Base-by-base conservation (phyloP, 2,113 vertebrate species). In the Gorilla gorilla region DNA sequence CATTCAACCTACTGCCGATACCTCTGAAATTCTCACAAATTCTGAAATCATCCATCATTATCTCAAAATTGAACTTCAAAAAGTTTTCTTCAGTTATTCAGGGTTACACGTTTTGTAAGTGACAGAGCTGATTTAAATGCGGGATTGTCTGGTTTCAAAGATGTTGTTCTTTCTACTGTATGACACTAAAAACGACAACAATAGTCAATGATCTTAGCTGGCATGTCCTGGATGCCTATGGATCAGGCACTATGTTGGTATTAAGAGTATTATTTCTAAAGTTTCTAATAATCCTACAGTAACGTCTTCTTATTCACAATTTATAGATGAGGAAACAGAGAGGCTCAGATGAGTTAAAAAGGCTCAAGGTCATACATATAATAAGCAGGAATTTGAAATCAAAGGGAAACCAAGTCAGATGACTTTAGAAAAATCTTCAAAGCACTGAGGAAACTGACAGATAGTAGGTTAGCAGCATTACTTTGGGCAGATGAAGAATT, bases 81-180 rank as follows among this genome's bases (percentile, higher is more conserved):
- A 82, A 59, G 6, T 72, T 78, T 73, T 70, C 40, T 59, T 66
- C 86, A 52, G 10, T 84, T 80, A 48, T 55, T 95, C 32, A 76
- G 18, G 5, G 32, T 89, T 76, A 70, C 16, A 50, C 6, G 6
- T 32, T 16, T 91, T 59, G 1, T 43, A 89, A 92, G 22, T 70
- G 48, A 64, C 20, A 57, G 20, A 43, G 13, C n/a, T 80, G 68
- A 68, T 43, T 96, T 92, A 84, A 90, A 83, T 57, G 50, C 38
- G 84, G n/a, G n/a, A 83, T 50, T 72, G 84, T 66, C 68, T 45
- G 25, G 25, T 86, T 85, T 92, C 72, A 94, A 94, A 94, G 40
- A 57, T 43, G 35, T 73, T 89, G n/a, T 83, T 94, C 35, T 94
- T 92, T 43, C 80, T 92, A 38, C 27, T 25, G 4, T 55, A 20